A percentile compares a stretch with the other conserved stretches of the same genome.
Conservation (phyloP, 2,113 vertebrate genomes). For the Rhynchomys soricoides region DNA sequence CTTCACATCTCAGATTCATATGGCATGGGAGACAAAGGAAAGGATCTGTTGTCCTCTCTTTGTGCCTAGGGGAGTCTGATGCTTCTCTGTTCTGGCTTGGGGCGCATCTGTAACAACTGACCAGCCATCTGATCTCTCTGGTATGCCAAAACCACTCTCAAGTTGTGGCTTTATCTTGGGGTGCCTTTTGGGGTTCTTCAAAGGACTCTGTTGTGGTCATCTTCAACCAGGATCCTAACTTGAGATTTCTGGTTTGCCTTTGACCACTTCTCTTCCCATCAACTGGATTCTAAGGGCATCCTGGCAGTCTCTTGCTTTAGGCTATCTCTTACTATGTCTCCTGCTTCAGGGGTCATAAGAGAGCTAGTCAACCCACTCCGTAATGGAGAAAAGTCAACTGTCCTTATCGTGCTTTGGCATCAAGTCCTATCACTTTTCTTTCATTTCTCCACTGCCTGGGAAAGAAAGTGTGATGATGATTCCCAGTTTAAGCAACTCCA, state of each 20-base stretch:
- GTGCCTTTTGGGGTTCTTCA: background rate
- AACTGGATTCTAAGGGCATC: background rate
- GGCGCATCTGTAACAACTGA: background rate
- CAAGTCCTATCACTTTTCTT: background rate
- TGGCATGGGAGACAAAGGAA: background rate
- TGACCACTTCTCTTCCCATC: background rate
- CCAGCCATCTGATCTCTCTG: background rate
- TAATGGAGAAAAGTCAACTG: background rate
- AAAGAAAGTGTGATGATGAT: background rate
- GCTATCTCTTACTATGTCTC: background rate
- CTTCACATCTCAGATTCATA: background rate
- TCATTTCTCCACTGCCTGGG: background rate
- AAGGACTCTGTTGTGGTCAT: background rate
- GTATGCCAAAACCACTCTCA: background rate
- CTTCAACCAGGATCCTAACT: background rate
- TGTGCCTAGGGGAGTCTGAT: too few relatives aligned
- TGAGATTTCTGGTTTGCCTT: conserved; percentile 33
- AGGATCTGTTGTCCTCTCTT: background rate
- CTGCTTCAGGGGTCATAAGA: background rate
- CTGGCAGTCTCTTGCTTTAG: background rate
- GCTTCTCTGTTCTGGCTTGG: background rate
- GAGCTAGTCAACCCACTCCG: background rate
- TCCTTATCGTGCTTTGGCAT: background rate
- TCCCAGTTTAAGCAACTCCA: background rate
- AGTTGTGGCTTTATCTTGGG: background rate